Evolutionary conservation across 1,140 invertebrate species (phyloP), one percentile per base, ranked within the genome.

Genomic region (Drosophila fuyamai): DNA sequence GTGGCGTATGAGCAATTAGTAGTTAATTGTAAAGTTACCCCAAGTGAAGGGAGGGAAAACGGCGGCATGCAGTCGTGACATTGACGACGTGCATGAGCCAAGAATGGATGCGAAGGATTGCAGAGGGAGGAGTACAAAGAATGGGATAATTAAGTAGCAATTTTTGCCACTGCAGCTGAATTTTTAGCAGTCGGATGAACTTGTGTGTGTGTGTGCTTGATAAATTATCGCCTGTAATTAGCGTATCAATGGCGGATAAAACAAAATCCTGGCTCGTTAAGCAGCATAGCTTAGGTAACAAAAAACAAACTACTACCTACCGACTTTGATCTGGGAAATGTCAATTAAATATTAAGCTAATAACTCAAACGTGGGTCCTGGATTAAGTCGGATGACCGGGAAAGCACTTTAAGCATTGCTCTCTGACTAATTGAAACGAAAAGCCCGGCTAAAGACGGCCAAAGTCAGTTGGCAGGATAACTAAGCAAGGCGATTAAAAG

Each of bases 1-100:
- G 83, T 88, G 79, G 83, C 83, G 83, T 86, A 86, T 86, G 83
- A 86, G 83, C 83, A 86, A 86, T 86, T 86, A 86, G 83, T 86
- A 86, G 83, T 86, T 86, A 86, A 86, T 86, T 86, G 83, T 86
- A 75, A 86, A 86, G 83, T 88, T 86, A 79, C 79, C 75, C 76
- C 65, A 76, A 66, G 36, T 36, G 40, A 65, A 4, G 79, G 61
- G 65, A 38, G 29, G 44, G 41, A 32, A 50, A 53, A 38, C 10
- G 65, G 46, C 63, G 62, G 75, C 78, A 68, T 61, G 79, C 83
- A 82, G 61, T 88, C 84, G 76, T 82, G 83, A 82, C 82, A 86
- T 79, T 86, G 82, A 88, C 61, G 82, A 65, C 54, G 71, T 43
- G 48, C 27, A 59, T 43, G 46, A 13, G 48, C 51, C 27, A 41